These are phyloP conservation scores for Musca vetustissima DNA, from an alignment of 1,140 invertebrate species.

Conservation along the genomic window DNA sequence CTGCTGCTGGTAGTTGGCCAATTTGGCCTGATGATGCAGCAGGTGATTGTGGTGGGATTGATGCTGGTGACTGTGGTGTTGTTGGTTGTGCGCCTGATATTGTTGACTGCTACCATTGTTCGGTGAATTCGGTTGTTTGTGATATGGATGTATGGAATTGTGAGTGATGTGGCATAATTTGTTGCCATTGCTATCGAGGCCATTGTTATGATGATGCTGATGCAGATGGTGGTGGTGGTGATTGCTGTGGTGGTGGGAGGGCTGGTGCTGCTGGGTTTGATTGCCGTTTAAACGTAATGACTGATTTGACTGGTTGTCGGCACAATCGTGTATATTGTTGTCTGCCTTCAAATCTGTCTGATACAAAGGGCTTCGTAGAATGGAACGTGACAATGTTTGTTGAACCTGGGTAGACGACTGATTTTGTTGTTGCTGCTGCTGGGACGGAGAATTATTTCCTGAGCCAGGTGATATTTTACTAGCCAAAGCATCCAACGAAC, in stretches of 20 bases:
- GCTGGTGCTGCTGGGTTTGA: background rate
- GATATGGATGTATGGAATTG: conserved; percentile 33
- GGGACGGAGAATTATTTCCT: conserved; percentile 45
- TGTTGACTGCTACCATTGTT: conserved; percentile 31
- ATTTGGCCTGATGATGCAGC: conserved; percentile 16
- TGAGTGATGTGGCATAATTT: conserved; percentile 32
- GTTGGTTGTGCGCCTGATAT: background rate
- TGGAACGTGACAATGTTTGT: conserved; percentile 1
- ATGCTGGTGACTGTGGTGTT: conserved; percentile 11
- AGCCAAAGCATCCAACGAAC: conserved; percentile 76
- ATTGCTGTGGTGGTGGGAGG: too few relatives aligned
- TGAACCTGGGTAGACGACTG: conserved; percentile 32
- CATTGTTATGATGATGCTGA: conserved; percentile 39
- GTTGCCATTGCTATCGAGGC: conserved; percentile 30
- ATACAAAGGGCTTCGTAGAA: background rate
- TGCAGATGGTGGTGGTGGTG: too few relatives aligned
- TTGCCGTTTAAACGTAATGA: conserved; percentile 41
- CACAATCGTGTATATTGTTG: conserved; percentile 2
- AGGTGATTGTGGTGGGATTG: conserved; percentile 30
- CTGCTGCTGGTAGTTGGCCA: conserved; percentile 32
- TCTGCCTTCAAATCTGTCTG: background rate
- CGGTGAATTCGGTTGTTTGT: conserved; percentile 32
- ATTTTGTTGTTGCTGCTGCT: conserved; percentile 29
- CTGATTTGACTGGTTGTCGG: conserved; percentile 22
- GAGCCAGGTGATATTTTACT: conserved; percentile 77